phyloP scores from a whole-genome alignment of 1,140 invertebrate species.

The Euglossa dilemma region DNA sequence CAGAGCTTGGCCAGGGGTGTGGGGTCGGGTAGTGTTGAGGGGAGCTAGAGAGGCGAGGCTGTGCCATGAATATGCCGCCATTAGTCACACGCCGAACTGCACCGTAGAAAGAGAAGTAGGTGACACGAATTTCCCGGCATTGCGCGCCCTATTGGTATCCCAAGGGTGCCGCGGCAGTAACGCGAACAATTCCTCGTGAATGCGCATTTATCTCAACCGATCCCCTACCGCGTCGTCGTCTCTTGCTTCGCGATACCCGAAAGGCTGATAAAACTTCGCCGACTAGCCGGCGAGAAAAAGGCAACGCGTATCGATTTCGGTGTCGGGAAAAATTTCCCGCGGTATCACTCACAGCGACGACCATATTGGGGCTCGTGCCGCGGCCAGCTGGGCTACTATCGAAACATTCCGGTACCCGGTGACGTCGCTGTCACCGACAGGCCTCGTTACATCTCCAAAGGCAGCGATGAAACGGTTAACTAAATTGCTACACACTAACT shows the following conservation, averaged over 20 bases:
- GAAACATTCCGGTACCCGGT: constrained; percentile 68
- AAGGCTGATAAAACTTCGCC: constrained; percentile 57
- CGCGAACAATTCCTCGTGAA: constrained; percentile 68
- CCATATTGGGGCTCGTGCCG: not conserved
- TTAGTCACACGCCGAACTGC: constrained; percentile 71
- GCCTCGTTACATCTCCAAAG: constrained; percentile 79
- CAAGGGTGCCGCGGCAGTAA: constrained; percentile 57
- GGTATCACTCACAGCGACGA: not conserved
- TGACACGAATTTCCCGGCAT: constrained; percentile 70
- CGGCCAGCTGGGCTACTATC: constrained; percentile 28
- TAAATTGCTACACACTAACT: constrained; percentile 78
- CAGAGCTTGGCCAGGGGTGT: constrained; percentile 63
- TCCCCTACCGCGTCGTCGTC: not conserved
- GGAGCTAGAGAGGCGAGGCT: constrained; percentile 43
- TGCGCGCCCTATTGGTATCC: constrained; percentile 70
- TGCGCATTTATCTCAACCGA: constrained; percentile 64
- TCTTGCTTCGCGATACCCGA: constrained; percentile 17
- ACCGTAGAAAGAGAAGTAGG: constrained; percentile 69
- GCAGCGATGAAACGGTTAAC: constrained; percentile 81
- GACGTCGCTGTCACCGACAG: constrained; percentile 74
- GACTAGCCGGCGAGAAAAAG: constrained; percentile 45
- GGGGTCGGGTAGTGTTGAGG: constrained; percentile 45
- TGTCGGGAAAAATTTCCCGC: constrained; percentile 39
- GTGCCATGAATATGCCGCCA: constrained; percentile 71
- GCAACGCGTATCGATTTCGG: not conserved